phyloP scores from a whole-genome alignment of 2,797 vertebrate genomes.

The Aphelocoma californica region DNA sequence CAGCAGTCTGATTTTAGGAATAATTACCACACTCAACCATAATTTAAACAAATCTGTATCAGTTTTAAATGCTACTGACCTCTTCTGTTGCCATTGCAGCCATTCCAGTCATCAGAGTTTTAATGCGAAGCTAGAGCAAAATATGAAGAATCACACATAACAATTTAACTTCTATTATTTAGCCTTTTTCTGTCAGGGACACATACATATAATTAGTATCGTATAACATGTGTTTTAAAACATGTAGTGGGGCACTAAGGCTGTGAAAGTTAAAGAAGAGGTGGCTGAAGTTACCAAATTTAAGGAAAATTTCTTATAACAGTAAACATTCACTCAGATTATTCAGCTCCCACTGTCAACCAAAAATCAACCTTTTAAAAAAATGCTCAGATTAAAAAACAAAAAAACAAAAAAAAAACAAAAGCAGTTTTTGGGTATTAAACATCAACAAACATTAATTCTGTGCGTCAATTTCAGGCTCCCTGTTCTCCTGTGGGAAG shows the following conservation, averaged over 20 bases:
- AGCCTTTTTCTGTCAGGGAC: not conserved
- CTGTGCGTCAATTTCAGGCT: not conserved
- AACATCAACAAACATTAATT: not conserved
- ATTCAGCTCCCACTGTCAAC: not conserved
- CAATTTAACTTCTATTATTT: not conserved
- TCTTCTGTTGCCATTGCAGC: slow-evolving; percentile 90
- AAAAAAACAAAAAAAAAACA: not conserved
- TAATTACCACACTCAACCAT: not conserved
- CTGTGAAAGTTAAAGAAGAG: not conserved
- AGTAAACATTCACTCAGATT: not conserved
- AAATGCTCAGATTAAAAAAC: not conserved
- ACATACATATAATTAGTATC: not conserved
- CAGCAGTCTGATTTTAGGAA: not conserved
- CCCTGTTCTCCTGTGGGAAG: not conserved
- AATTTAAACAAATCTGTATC: not conserved
- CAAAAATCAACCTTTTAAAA: not conserved
- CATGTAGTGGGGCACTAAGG: not conserved
- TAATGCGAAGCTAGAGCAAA: slow-evolving; percentile 83
- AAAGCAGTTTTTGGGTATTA: not conserved
- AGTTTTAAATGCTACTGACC: slow-evolving; percentile 71
- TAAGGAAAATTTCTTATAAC: not conserved
- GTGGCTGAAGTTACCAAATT: not conserved
- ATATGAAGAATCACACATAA: not conserved
- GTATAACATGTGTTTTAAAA: not conserved
- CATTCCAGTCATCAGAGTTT: slow-evolving; percentile 94